Percentiles rank a stretch among this genome's conserved stretches.
Conservation (phyloP, 1,140 invertebrate species). For the Rhysida immarginata region DNA sequence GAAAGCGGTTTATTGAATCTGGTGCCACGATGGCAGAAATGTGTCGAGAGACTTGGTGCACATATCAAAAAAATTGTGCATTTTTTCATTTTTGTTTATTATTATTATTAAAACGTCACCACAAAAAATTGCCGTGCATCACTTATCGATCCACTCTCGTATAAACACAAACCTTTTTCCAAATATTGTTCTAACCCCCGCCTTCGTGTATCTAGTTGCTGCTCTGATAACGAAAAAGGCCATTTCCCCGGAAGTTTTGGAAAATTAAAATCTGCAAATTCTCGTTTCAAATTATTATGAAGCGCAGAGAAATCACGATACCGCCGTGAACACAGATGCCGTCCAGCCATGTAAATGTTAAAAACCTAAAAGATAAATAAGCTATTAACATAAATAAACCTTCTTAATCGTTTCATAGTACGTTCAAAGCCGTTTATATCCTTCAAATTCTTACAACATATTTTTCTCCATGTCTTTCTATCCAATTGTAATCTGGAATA, state of each 20-base stretch:
- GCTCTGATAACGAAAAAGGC: constrained; percentile 83
- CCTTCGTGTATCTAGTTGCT: constrained; percentile 84
- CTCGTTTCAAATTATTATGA: constrained; percentile 78
- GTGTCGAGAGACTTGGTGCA: no score
- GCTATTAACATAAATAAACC: not conserved
- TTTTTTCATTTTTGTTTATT: no score
- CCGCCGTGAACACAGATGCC: constrained; percentile 86
- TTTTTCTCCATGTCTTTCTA: constrained; percentile 65
- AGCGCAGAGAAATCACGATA: constrained; percentile 90
- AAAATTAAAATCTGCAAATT: constrained; percentile 94
- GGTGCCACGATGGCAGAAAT: no score
- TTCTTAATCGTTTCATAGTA: no score
- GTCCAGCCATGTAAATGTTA: constrained; percentile 97
- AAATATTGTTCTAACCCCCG: constrained; percentile 92
- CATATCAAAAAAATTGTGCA: no score
- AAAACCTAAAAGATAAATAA: constrained; percentile 63
- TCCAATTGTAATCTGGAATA: constrained; percentile 82
- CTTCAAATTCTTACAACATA: constrained; percentile 61
- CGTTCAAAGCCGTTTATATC: no score
- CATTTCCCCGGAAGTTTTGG: constrained; percentile 97
- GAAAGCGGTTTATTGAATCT: no score
- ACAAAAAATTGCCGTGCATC: no score
- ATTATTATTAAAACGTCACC: no score
- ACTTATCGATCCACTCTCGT: no score
- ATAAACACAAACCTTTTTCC: constrained; percentile 62